These are phyloP conservation scores for Cheirogaleus medius DNA, from an alignment of 2,113 vertebrate genomes.

Conservation along the genomic window DNA sequence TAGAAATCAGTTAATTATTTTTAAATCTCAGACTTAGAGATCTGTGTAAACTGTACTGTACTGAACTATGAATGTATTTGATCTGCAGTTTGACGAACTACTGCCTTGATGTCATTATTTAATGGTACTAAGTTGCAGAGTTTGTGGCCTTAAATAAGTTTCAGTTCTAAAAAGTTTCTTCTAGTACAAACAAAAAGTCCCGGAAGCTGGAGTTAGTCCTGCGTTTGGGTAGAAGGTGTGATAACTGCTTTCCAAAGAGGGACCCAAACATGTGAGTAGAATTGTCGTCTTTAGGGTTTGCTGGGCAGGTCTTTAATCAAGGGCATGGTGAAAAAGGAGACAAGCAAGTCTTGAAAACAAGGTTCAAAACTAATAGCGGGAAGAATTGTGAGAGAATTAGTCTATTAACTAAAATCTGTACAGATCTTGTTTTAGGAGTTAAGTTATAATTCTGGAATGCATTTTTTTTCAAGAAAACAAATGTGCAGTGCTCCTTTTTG, in stretches of 20 bases:
- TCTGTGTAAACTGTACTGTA: not conserved
- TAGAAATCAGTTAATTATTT: slow-evolving; percentile 41
- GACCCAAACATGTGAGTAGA: not conserved
- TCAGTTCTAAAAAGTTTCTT: not conserved
- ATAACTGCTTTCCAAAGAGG: not conserved
- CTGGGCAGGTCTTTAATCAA: not conserved
- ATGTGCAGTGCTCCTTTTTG: not conserved
- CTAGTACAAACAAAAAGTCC: not conserved
- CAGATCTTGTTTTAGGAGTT: not conserved
- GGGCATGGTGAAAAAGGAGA: not conserved
- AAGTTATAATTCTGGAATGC: not conserved
- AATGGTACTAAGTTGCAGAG: slow-evolving; percentile 10
- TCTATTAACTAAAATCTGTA: not conserved
- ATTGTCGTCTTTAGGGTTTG: not conserved
- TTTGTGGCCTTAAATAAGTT: not conserved
- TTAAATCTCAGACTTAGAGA: not conserved
- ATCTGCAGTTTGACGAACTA: not conserved
- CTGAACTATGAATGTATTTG: not conserved
- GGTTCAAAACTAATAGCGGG: not conserved
- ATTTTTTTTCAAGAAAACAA: slow-evolving; percentile 38
- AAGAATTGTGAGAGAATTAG: not conserved
- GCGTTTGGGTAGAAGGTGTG: not conserved
- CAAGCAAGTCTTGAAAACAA: not conserved
- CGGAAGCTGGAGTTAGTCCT: not conserved
- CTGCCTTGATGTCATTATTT: slow-evolving; percentile 21